Conservation (phyloP, 2,113 vertebrate genomes). For the Toxotes jaculatrix region DNA sequence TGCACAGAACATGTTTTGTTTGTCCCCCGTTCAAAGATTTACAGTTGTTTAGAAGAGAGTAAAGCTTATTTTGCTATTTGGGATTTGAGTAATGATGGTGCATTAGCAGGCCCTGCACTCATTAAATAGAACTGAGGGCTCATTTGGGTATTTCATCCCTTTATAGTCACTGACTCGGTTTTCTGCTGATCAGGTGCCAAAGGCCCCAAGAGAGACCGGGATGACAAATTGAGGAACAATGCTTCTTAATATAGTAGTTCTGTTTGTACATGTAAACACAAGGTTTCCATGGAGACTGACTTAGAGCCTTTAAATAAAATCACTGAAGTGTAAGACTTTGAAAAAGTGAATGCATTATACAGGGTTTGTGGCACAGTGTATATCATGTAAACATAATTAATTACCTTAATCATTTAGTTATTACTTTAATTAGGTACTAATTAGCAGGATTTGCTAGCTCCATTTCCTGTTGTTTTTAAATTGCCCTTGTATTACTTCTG, state of each 20-base stretch:
- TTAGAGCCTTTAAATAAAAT: not conserved
- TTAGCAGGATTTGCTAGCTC: not conserved
- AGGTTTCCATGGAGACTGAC: not conserved
- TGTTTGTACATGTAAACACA: conserved; percentile 2
- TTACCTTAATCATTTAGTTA: not conserved
- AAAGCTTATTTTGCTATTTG: conserved; percentile 4
- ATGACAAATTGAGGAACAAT: conserved; percentile 4
- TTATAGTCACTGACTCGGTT: conserved; percentile 15
- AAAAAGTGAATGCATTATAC: not conserved
- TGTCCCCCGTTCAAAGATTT: not conserved
- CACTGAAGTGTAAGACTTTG: not conserved
- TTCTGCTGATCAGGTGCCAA: conserved; percentile 26
- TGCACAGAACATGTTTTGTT: not conserved
- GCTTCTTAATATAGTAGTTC: not conserved
- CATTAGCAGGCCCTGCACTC: conserved; percentile 4
- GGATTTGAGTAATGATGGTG: conserved; percentile 13
- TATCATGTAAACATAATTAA: not conserved
- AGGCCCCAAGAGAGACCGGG: not conserved
- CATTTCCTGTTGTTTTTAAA: not conserved
- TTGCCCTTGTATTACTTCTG: not conserved
- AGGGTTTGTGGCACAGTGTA: not conserved
- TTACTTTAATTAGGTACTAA: not conserved
- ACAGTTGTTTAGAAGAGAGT: not conserved
- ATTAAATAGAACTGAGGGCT: conserved; percentile 20
- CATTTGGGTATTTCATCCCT: conserved; percentile 14